Percentiles rank a stretch among this genome's conserved stretches.
Conservation (phyloP, 2,888 invertebrate species). For the Lithophane leautieri region DNA sequence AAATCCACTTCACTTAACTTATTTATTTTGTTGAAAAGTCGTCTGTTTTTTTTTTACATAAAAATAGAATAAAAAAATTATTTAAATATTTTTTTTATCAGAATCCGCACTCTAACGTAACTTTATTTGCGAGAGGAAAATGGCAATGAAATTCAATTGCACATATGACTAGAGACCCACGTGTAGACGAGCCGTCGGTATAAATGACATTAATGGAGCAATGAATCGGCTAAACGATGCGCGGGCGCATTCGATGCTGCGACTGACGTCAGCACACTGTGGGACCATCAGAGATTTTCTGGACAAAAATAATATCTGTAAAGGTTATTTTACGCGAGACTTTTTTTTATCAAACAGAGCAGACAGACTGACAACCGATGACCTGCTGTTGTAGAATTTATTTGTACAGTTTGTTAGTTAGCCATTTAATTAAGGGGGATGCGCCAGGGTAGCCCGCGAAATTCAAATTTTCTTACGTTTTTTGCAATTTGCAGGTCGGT, state of each 20-base stretch:
- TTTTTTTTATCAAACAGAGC: too few species aligned
- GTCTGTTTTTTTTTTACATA: too few species aligned
- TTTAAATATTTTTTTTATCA: constrained; percentile 4
- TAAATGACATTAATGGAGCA: constrained; percentile 86
- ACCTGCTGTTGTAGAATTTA: background rate
- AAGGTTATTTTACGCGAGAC: background rate
- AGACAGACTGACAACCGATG: background rate
- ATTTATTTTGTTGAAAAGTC: too few species aligned
- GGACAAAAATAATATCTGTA: background rate
- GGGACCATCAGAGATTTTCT: constrained; percentile 7
- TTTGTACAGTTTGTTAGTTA: background rate
- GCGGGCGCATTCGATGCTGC: constrained; percentile 85
- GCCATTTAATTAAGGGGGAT: background rate
- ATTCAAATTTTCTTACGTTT: too few species aligned
- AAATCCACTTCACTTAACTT: too few species aligned
- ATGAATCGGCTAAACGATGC: constrained; percentile 86
- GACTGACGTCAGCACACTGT: constrained; percentile 78
- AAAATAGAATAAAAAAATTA: too few species aligned
- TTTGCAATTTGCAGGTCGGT: too few species aligned
- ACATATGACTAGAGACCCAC: constrained; percentile 82
- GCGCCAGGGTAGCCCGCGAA: too few species aligned
- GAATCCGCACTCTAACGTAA: constrained; percentile 65
- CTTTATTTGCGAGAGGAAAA: constrained; percentile 82
- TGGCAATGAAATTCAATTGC: constrained; percentile 89
- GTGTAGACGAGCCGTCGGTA: constrained; percentile 80